Conservation (phyloP, 1,140 invertebrate species). For the Lasioglossum albipes region DNA sequence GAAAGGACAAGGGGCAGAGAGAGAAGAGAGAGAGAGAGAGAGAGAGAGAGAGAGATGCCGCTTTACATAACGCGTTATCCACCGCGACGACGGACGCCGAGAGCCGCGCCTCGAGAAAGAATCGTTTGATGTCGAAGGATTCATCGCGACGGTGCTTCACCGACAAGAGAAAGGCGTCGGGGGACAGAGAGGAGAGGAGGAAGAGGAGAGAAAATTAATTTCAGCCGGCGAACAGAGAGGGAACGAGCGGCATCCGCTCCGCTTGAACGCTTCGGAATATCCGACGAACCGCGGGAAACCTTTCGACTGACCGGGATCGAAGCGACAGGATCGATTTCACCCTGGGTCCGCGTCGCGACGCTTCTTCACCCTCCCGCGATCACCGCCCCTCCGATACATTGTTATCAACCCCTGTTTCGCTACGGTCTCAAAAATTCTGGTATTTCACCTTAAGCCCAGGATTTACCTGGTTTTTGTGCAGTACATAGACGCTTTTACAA, state of each 20-base stretch:
- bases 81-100: conserved; percentile 59
- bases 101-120: conserved; percentile 59
- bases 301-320: conserved; percentile 43
- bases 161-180: conserved; percentile 20
- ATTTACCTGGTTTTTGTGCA: too few species aligned
- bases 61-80: conserved; percentile 71
- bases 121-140: conserved; percentile 69
- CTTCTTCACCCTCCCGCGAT: background rate
- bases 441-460: too few species aligned
- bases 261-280: conserved; percentile 52
- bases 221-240: conserved; percentile 44
- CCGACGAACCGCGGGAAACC: conserved; percentile 40
- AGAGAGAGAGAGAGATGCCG: conserved; percentile 23
- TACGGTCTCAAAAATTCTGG: too few species aligned
- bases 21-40: conserved; percentile 34
- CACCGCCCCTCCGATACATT: background rate
- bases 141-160: conserved; percentile 54
- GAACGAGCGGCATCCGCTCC: conserved; percentile 38
- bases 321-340: background rate
- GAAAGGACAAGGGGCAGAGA: conserved; percentile 23
- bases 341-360: background rate
- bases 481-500: too few species aligned
- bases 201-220: conserved; percentile 57
- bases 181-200: background rate
- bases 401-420: background rate